These are phyloP conservation scores for Lipotes vexillifer DNA, from an alignment of 2,113 vertebrate species.

Conservation along the genomic window DNA sequence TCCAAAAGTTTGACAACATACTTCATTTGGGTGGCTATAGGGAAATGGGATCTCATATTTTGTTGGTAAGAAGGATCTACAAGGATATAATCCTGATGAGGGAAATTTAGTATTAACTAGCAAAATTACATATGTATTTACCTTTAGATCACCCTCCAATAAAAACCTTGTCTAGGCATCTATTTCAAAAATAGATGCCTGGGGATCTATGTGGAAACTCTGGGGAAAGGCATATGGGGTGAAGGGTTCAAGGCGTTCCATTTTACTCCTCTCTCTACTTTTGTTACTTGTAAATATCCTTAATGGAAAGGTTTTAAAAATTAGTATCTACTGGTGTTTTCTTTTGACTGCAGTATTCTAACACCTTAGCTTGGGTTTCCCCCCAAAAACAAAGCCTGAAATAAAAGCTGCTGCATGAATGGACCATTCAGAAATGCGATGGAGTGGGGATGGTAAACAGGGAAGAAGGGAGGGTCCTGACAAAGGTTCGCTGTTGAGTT, in stretches of 20 bases:
- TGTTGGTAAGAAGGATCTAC: neutral
- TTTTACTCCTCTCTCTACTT: neutral
- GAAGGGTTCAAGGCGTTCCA: neutral
- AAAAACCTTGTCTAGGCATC: neutral
- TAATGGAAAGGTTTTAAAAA: neutral
- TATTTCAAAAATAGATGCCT: neutral
- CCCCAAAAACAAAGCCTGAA: neutral
- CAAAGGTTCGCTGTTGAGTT: neutral
- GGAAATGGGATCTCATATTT: neutral
- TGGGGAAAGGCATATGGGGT: accelerated
- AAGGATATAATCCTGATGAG: neutral
- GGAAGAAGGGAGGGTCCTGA: neutral
- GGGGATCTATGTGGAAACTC: no score
- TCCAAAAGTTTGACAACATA: neutral
- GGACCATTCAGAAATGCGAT: neutral
- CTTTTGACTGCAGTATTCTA: neutral
- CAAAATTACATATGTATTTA: neutral
- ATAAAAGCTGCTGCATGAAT: neutral
- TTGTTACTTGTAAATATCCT: neutral
- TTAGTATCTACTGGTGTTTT: neutral
- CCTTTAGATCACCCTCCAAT: neutral
- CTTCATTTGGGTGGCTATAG: neutral
- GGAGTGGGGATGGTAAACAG: neutral
- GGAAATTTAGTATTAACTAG: neutral
- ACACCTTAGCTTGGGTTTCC: neutral